Conservation (phyloP, 1,140 invertebrate species). For the Aphelenchoides fujianensis region DNA sequence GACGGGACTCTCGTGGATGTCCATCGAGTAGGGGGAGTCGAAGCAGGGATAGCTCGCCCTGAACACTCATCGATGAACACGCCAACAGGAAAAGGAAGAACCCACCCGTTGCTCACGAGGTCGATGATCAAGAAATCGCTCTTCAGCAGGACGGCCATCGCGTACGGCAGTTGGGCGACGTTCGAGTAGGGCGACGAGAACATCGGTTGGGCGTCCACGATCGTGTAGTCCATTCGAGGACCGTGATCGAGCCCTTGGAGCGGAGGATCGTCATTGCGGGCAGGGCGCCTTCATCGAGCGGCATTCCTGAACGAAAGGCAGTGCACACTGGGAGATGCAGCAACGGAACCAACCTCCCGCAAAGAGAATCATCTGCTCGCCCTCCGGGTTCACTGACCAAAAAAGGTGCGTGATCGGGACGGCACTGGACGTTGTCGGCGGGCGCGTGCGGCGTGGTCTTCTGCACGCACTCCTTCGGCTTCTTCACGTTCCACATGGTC, state of each 20-base stretch:
- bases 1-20: constrained; percentile 93
- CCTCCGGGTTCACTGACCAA: constrained; percentile 53
- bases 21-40: constrained; percentile 98
- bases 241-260: constrained; percentile 79
- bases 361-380: constrained; percentile 64
- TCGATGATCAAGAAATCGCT: constrained; percentile 98
- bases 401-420: constrained; percentile 55
- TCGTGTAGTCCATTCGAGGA: constrained; percentile 88
- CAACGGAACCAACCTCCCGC: constrained; percentile 64
- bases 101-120: constrained; percentile 76
- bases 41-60: constrained; percentile 81
- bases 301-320: constrained; percentile 52
- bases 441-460: constrained; percentile 52
- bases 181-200: constrained; percentile 87
- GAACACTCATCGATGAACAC: no score
- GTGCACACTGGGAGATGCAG: neutral
- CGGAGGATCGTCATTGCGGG: constrained; percentile 82
- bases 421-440: constrained; percentile 24
- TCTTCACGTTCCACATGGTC: constrained; percentile 54
- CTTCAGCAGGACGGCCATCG: constrained; percentile 90
- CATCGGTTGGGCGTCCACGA: constrained; percentile 82
- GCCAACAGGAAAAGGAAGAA: constrained; percentile 17
- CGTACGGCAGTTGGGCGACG: constrained; percentile 86
- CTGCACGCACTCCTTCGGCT: constrained; percentile 48
- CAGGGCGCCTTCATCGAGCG: constrained; percentile 56